Evolutionary conservation across 1,140 invertebrate species (phyloP), one percentile per base, ranked within the genome.

Genomic region (Olivierus martensii): DNA sequence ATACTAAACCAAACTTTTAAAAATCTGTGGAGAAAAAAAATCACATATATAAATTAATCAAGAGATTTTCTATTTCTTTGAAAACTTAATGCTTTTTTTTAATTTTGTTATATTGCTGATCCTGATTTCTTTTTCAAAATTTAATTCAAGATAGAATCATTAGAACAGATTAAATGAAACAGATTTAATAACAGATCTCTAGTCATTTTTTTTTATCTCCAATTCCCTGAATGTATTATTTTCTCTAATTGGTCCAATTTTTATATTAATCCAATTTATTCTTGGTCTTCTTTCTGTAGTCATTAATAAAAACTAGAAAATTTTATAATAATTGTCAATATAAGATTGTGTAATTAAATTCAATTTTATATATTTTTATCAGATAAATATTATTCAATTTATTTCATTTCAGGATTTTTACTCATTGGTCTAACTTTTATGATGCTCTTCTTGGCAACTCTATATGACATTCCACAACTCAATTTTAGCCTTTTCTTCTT

Each of bases 391-490:
- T 49, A 10, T 6, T 22, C 17, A n/a, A 21, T 49, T 56, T 53
- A 63, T 59, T 55, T 57, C 60, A 48, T 73, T 75, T 46, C 73
- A 85, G 83, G 74, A 57, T 89, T 87, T 67, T 70, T 88, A 10
- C 68, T 88, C 50, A 59, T 83, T 51, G 86, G 85, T 2, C 72
- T 90, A 34, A 80, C 81, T n/a, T 81, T 83, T 68, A 80, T 87
- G 73, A 84, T 88, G 81, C 69, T 87, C 47, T 77, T 82, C 2
- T 68, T 89, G 57, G 83, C 83, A 0, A 79, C 87, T 2, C 81
- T 87, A 67, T 87, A 87, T 67, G 84, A 88, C 63, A 87, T 89
- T 55, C 86, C 85, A 10, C 83, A 89, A 71, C 71, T 89, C 57
- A 88, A 89, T 66, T 69, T 89, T 28, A 83, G 83, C 45, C 73